phyloP scores from a whole-genome alignment of 2,113 vertebrate species.

The Alectura lathami region DNA sequence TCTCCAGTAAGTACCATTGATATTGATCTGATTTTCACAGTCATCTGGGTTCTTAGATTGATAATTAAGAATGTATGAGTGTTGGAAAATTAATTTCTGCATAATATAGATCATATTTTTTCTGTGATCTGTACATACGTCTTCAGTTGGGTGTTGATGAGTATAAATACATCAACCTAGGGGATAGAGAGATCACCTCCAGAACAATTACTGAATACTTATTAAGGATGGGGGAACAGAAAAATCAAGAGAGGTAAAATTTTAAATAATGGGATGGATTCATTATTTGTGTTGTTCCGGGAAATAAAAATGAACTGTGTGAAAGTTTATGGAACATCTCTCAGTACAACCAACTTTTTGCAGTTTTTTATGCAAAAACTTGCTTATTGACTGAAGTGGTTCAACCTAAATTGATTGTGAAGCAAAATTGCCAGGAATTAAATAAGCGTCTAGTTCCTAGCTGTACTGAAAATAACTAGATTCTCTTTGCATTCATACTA shows the following conservation, averaged over 20 bases:
- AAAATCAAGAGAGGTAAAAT: neutral
- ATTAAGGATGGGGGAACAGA: neutral
- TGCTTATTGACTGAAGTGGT: neutral
- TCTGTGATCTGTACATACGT: neutral
- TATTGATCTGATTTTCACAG: neutral
- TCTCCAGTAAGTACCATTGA: constrained; percentile 46
- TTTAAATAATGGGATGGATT: neutral
- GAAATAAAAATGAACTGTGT: neutral
- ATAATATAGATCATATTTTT: neutral
- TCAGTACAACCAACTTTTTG: neutral
- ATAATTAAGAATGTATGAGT: neutral
- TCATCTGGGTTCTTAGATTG: neutral
- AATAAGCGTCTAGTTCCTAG: neutral
- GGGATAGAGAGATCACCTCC: fast-evolving
- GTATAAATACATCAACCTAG: fast-evolving
- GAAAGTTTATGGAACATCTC: neutral
- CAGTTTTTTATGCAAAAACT: neutral
- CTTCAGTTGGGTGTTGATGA: neutral
- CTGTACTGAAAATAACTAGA: neutral
- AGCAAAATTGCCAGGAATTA: neutral
- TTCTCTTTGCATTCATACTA: neutral
- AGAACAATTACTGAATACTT: neutral
- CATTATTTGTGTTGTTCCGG: neutral
- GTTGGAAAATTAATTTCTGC: neutral
- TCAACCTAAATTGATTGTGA: neutral